These are phyloP conservation scores for Haliclona indistincta DNA, from an alignment of 37 sponge, comb jelly and placozoan genomes.

Conservation along the genomic window DNA sequence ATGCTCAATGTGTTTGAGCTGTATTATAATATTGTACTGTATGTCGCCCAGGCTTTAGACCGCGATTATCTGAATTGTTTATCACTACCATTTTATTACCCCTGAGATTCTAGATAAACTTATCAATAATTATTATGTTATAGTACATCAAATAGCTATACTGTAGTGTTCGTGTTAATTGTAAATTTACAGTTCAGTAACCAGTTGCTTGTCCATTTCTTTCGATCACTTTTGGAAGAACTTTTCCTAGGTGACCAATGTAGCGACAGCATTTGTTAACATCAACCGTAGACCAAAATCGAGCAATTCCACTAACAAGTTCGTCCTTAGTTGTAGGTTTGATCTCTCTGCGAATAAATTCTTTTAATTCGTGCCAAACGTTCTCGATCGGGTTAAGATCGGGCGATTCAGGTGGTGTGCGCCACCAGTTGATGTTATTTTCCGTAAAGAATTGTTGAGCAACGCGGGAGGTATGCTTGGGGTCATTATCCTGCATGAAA, in stretches of 20 bases:
- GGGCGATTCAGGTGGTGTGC: conserved; percentile 33
- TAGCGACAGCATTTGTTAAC: conserved; percentile 16
- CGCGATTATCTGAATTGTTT: no score
- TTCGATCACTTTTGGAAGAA: conserved; percentile 33
- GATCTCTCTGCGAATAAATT: conserved; percentile 16
- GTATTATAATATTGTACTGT: no score
- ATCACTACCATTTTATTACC: no score
- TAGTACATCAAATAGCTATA: no score
- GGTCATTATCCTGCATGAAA: no score
- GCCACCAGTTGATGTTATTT: conserved; percentile 30
- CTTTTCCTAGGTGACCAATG: conserved; percentile 30
- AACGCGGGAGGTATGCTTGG: no score
- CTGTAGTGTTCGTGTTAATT: no score
- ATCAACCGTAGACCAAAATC: conserved; percentile 17
- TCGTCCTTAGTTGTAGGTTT: conserved; percentile 35
- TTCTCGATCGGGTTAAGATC: conserved; percentile 47
- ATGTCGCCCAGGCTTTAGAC: no score
- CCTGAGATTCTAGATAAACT: no score
- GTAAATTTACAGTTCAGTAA: conserved; percentile 2
- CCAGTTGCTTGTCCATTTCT: conserved; percentile 30
- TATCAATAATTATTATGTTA: no score
- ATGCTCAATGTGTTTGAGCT: no score
- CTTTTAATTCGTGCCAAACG: conserved; percentile 33
- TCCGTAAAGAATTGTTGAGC: conserved; percentile 13
- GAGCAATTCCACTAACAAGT: conserved; percentile 11